Percentiles rank a stretch among this genome's conserved stretches.
These are phyloP conservation scores for Lypha dubia DNA, from an alignment of 2,888 invertebrate genomes.

Conservation along the genomic window DNA sequence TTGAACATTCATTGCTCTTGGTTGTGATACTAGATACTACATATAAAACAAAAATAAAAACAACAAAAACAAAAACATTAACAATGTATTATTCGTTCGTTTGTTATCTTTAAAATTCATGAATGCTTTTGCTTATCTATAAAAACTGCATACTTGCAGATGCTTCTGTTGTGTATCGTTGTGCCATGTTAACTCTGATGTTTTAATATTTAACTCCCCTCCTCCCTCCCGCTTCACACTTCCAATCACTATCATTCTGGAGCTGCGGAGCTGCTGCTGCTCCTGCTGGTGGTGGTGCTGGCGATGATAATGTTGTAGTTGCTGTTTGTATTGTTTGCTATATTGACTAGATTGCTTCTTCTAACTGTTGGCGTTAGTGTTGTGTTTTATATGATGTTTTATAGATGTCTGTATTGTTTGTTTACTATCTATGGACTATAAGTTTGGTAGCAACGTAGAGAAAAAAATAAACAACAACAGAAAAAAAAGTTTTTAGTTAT, in stretches of 20 bases:
- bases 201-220: constrained; percentile 27
- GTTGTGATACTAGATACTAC: no score
- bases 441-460: constrained; percentile 54
- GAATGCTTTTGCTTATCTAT: constrained; percentile 81
- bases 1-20: constrained; percentile 60
- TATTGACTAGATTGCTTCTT: constrained; percentile 53
- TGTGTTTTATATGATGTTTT: constrained; percentile 59
- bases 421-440: constrained; percentile 63
- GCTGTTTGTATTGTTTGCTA: constrained; percentile 37
- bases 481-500: constrained; percentile 50
- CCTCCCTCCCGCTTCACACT: background rate
- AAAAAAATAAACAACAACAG: constrained; percentile 17
- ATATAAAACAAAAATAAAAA: constrained; percentile 62
- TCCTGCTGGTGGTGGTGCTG: constrained; percentile 33
- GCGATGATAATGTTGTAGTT: constrained; percentile 61
- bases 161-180: constrained; percentile 70
- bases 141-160: constrained; percentile 81
- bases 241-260: background rate
- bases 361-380: constrained; percentile 60
- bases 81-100: constrained; percentile 62
- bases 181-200: constrained; percentile 57
- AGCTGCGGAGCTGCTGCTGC: constrained; percentile 18
- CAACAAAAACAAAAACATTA: constrained; percentile 46
- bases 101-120: constrained; percentile 81
- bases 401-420: constrained; percentile 61